Evolutionary conservation across 2,113 vertebrate species (phyloP).

Genomic region (Brachionichthys hirsutus): DNA sequence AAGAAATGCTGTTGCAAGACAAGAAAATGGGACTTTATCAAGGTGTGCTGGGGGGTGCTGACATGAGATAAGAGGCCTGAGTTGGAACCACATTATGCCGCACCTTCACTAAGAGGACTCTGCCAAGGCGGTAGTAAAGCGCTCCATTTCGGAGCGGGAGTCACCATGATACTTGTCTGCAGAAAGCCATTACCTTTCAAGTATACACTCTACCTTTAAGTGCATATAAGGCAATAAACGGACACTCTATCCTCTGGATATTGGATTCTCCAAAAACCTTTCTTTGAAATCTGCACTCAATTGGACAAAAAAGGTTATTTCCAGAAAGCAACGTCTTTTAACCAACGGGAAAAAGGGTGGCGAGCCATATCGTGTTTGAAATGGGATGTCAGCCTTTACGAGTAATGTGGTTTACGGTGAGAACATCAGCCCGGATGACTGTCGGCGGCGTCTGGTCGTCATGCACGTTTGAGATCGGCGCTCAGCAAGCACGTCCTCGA

Average conservation of each 20-base stretch:
- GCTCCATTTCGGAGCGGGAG: conserved; percentile 64
- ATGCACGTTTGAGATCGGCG: neutral
- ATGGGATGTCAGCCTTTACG: conserved; percentile 10
- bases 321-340: conserved; percentile 42
- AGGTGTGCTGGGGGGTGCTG: conserved; percentile 67
- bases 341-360: conserved; percentile 11
- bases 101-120: conserved; percentile 70
- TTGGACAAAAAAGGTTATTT: conserved; percentile 54
- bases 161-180: conserved; percentile 53
- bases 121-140: conserved; percentile 61
- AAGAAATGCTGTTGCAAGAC: conserved; percentile 64
- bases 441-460: conserved; percentile 24
- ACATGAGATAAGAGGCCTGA: conserved; percentile 66
- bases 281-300: conserved; percentile 59
- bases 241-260: conserved; percentile 63
- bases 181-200: conserved; percentile 70
- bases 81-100: conserved; percentile 65
- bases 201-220: conserved; percentile 67
- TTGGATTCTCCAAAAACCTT: conserved; percentile 51
- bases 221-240: conserved; percentile 67
- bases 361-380: conserved; percentile 23
- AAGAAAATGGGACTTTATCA: conserved; percentile 54
- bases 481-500: conserved; percentile 29
- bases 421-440: conserved; percentile 7
- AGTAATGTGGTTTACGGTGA: conserved; percentile 20